Base-by-base conservation (phyloP, 2,797 vertebrate genomes). In the Glossophaga mutica region DNA sequence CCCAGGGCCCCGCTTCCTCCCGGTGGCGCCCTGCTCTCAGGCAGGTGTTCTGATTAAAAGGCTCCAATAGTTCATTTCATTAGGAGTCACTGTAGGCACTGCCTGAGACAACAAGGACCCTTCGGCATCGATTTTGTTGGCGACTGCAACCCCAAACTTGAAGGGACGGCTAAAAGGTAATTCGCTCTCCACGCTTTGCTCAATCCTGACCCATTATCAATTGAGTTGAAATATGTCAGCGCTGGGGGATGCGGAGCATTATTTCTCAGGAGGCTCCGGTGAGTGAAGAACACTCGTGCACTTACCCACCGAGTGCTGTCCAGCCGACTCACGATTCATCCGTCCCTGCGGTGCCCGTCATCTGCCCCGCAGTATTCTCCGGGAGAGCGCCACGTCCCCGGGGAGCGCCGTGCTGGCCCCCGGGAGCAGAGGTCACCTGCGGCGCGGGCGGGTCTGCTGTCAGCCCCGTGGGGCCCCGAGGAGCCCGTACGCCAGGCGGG, bases 171-270 rank as follows among this genome's bases (percentile, higher is more conserved):
- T 97, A 97, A 98, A 92, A 97, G 97, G 97, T 95, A 98, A 98
- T 98, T 97, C 98, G 97, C 97, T 98, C 93, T 88, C 55, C 90
- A 46, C 97, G 97, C 97, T 97, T 87, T 97, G 95, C 97, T 98
- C 97, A 96, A 92, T 97, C 97, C 98, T 96, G 97, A 98, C 98
- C 98, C 98, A 92, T 98, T 98, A 98, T 98, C 98, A 98, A 94
- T 98, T 97, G 98, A 98, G 97, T 96, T 98, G 98, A 97, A 98
- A 97, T 96, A 98, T 97, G 97, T 98, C 98, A 98, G 97, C 98
- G 46, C 79, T 0, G 96, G 87, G 91, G 95, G 91, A 82, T 73
- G 96, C 90, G 92, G 98, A 98, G 97, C 97, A 98, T 98, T 98
- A 97, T 97, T 98, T 98, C 94, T 97, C 97, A 8, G 42, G 98